Base-by-base conservation (phyloP, 2,113 vertebrate genomes). In the Rhizomys pruinosus region DNA sequence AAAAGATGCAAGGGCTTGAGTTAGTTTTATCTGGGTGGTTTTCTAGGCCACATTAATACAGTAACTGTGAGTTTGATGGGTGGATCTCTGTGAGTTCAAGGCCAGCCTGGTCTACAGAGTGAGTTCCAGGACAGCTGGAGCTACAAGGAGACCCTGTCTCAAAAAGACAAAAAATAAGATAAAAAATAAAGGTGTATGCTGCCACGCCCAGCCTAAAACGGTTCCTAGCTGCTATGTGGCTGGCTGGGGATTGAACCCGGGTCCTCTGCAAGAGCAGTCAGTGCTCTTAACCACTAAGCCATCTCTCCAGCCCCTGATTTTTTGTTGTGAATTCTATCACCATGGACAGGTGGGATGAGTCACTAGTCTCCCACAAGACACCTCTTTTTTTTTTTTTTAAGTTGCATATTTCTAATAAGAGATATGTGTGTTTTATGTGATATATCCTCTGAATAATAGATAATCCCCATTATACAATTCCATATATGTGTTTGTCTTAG, bases 1-100 rank as follows among this genome's bases (percentile, higher is more conserved):
- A 97, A 97, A 66, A 87, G 88, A 0, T 93, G 76, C 79, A 85
- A 95, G 1, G 96, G 90, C 63, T 77, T 94, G 57, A 76, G 77
- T 52, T 52, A 90, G 37, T 81, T 76, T 57, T 89, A 25, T 47
- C 42, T 12, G 32, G 27, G 32, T 22, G 71, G 76, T 47, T 44
- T 57, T 90, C 55, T 55, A 69, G 74, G 16, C 61, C 19, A 9
- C 37, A n/a, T 66, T 68, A 20, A 87, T 52, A 34, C 3, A 39
- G 4, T 74, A 47, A 3, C 12, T 13, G 32, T 69, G 87, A 72
- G 19, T 69, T 86, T 88, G 68, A 37, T 71, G n/a, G n/a, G n/a
- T n/a, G n/a, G n/a, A n/a, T n/a, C n/a, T n/a, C n/a, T n/a, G n/a
- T n/a, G n/a, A n/a, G n/a, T n/a, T n/a, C n/a, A n/a, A n/a, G n/a